Evolutionary conservation across 2,113 vertebrate species (phyloP).

Genomic region (Saguinus imperator): DNA sequence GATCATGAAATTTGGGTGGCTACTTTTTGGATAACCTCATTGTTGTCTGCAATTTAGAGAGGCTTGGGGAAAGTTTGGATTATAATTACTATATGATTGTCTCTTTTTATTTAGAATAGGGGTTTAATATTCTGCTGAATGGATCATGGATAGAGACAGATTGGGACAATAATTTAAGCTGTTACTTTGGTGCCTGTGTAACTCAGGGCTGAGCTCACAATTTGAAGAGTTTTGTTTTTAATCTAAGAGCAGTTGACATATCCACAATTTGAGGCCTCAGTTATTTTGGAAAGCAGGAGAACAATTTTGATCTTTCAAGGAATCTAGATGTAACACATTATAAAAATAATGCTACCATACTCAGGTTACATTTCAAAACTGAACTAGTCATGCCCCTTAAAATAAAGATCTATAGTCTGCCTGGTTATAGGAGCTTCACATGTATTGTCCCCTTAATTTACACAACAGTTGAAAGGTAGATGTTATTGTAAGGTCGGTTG

Average conservation of each 20-base stretch:
- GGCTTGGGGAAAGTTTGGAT: not conserved
- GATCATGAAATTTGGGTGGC: not conserved
- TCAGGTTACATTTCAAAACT: conserved; percentile 1
- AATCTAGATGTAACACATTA: not conserved
- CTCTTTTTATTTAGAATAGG: not conserved
- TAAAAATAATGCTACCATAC: not conserved
- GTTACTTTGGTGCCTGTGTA: not conserved
- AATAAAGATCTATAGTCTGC: not conserved
- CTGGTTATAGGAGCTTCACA: not conserved
- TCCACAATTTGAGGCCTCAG: not conserved
- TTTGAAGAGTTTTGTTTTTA: not conserved
- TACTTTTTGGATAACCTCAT: not conserved
- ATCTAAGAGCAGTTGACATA: not conserved
- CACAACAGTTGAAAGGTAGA: not conserved
- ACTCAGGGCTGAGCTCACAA: not conserved
- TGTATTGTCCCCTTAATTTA: not conserved
- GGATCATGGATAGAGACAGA: not conserved
- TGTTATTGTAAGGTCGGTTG: too few relatives aligned
- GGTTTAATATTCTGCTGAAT: not conserved
- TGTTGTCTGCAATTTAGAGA: not conserved
- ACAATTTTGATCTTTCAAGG: not conserved
- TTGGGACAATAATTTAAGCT: conserved; percentile 15
- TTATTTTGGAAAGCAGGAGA: not conserved
- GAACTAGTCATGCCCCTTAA: not conserved
- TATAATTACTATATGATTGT: not conserved